Evolutionary conservation across 2,113 vertebrate species (phyloP).

Genomic region (Promerops cafer): DNA sequence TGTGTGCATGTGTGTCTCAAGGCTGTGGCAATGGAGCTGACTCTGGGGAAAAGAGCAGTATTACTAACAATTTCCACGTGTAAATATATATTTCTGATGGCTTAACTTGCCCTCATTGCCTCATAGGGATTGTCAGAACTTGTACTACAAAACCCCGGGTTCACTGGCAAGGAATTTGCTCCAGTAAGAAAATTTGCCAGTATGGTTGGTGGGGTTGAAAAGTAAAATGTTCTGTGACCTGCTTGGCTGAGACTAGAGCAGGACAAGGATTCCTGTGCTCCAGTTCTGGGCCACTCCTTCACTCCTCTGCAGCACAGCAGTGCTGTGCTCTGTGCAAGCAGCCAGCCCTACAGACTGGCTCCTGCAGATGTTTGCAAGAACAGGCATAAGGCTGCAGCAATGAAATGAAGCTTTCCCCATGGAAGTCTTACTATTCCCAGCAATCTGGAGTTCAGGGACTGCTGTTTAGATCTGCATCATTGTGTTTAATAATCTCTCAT

Average conservation of each 20-base stretch:
- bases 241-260: neutral
- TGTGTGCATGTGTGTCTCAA: neutral
- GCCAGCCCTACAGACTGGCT: neutral
- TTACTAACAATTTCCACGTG: neutral
- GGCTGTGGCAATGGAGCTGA: neutral
- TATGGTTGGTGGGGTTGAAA: neutral
- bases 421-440: neutral
- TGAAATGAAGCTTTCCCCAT: neutral
- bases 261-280: neutral
- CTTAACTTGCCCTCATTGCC: neutral
- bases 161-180: neutral
- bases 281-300: neutral
- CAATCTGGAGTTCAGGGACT: neutral
- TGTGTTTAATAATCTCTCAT: neutral
- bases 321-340: neutral
- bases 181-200: neutral
- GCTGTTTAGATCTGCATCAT: neutral
- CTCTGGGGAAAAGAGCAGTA: neutral
- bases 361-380: neutral
- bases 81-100: constrained; percentile 33
- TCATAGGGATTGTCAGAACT: neutral
- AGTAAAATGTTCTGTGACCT: neutral
- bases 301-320: neutral
- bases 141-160: neutral
- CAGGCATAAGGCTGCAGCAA: neutral